Evolutionary conservation across 2,113 vertebrate genomes (phyloP), one percentile per base, ranked within the genome.

Genomic region (Etia nguti): DNA sequence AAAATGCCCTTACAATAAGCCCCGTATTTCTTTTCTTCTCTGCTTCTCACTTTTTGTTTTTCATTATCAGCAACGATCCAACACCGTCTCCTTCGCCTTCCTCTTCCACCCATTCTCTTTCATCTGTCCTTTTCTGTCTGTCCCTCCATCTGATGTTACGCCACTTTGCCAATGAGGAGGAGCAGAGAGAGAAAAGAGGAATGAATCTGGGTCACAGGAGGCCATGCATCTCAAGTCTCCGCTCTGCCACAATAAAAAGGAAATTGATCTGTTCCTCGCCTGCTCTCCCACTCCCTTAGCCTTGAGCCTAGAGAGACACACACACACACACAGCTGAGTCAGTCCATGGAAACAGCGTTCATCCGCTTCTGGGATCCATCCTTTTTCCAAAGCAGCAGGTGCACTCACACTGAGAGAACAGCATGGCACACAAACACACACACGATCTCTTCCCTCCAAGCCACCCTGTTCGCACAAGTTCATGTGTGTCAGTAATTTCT

Each of bases 181-280:
- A 92, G 92, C 88, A 85, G 86, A 60, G 85, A 82, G 79, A 94
- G 90, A 92, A 92, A 92, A 86, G 88, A 93, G 92, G 84, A 89
- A 92, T 95, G 94, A 94, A 96, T 96, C 95, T 96, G 95, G 96
- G 96, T 96, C 96, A 95, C 95, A 93, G 93, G 94, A 93, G 95
- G 95, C 95, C 95, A 94, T 96, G 96, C 93, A 96, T 96, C 93
- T 95, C 95, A 96, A 96, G 92, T 96, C 94, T 88, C 88, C 90
- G 81, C 87, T 91, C 89, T n/a, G 86, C 88, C 93, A 95, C 92
- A 95, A 92, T 95, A 87, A 95, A 94, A 92, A 92, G 89, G 90
- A 95, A 95, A 95, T 95, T 93, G 90, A 95, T 95, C 92, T 89
- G 91, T 90, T 88, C 85, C 87, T 91, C 48, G 65, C 81, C 79